phyloP scores from a whole-genome alignment of 2,797 vertebrate species.

The Sebastiscus albofasciatus region DNA sequence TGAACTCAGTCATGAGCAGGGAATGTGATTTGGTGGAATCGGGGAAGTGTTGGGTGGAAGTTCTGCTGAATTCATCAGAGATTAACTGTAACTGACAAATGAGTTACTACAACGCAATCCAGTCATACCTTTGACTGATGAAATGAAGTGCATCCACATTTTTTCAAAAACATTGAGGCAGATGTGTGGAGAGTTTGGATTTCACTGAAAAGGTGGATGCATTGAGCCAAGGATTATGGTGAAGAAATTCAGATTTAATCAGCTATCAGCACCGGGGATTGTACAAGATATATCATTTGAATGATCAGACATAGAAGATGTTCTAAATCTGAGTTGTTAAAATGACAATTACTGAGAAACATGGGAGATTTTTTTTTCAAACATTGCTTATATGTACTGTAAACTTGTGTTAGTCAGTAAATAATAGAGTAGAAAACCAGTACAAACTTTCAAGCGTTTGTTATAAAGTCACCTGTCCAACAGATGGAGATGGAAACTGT shows the following conservation, averaged over 20 bases:
- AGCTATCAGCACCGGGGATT: background rate
- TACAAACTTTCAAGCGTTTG: background rate
- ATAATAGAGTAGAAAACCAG: background rate
- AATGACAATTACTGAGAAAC: background rate
- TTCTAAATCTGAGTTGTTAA: background rate
- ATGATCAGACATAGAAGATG: background rate
- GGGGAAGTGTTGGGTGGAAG: background rate
- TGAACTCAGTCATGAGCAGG: background rate
- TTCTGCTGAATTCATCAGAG: background rate
- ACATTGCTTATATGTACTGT: background rate
- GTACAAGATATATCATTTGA: background rate
- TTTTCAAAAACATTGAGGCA: background rate
- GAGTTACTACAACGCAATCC: no score
- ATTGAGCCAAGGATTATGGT: background rate
- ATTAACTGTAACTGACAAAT: background rate
- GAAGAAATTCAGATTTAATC: background rate
- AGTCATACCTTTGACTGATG: no score
- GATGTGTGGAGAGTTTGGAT: background rate
- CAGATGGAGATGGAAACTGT: background rate
- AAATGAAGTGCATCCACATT: background rate
- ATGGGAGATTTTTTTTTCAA: background rate
- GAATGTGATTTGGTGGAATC: background rate
- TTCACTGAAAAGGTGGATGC: background rate
- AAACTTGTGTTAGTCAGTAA: background rate
- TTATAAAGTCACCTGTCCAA: background rate